Evolutionary conservation across 2,888 invertebrate species (phyloP).

Genomic region (Stomorhina lunata): DNA sequence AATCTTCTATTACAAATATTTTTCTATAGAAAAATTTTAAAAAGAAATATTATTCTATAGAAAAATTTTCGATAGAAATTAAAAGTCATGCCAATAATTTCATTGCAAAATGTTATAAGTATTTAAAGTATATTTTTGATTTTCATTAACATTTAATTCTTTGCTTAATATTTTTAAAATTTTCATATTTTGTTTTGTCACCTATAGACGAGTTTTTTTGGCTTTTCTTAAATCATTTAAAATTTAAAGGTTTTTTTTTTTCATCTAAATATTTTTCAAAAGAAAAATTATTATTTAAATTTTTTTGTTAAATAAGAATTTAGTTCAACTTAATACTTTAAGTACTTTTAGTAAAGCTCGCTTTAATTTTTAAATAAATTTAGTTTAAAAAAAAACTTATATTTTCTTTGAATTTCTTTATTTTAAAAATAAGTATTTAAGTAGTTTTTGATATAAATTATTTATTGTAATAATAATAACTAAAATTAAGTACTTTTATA

Average conservation of each 20-base stretch:
- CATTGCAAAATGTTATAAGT: too few species aligned
- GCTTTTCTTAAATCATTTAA: constrained; percentile 6
- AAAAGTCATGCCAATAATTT: too few species aligned
- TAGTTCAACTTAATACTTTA: constrained; percentile 53
- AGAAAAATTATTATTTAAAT: too few species aligned
- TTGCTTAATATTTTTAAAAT: too few species aligned
- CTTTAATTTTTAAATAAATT: constrained; percentile 3
- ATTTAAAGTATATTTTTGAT: too few species aligned
- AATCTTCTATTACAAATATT: too few species aligned
- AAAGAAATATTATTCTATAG: too few species aligned
- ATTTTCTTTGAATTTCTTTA: constrained; percentile 12
- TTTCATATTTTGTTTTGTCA: constrained; percentile 8
- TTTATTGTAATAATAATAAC: constrained; percentile 51
- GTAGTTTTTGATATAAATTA: constrained; percentile 58
- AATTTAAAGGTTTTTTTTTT: constrained; percentile 25
- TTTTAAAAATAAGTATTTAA: constrained; percentile 28
- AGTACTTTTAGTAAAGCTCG: constrained; percentile 61
- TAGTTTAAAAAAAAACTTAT: constrained; percentile 3
- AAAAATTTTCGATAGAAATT: too few species aligned
- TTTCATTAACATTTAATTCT: too few species aligned
- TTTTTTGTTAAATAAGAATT: too few species aligned
- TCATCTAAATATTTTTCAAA: too few species aligned
- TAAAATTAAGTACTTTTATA: constrained; percentile 56
- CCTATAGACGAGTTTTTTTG: neutral
- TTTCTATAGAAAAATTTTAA: too few species aligned